These are phyloP conservation scores for Carduelis carduelis DNA, from an alignment of 2,797 vertebrate genomes.

Conservation along the genomic window DNA sequence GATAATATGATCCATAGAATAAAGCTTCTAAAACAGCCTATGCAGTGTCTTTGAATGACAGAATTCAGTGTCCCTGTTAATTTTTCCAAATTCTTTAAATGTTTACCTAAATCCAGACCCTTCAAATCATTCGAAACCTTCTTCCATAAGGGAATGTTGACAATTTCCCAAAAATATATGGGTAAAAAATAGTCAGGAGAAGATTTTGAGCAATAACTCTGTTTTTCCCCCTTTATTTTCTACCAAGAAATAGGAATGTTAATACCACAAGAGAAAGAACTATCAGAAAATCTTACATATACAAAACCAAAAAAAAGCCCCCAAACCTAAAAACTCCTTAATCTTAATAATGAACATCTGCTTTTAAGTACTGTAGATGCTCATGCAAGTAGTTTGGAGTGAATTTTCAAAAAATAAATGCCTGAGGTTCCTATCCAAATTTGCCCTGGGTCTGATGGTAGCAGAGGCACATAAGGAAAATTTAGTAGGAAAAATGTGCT, in stretches of 20 bases:
- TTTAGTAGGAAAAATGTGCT: not conserved
- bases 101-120: not conserved
- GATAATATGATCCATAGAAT: not conserved
- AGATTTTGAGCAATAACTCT: not conserved
- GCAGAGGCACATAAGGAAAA: fast-evolving
- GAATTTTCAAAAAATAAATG: not conserved
- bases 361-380: not conserved
- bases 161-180: not conserved
- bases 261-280: not conserved
- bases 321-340: not conserved
- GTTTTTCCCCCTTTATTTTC: fast-evolving
- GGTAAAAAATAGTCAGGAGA: not conserved
- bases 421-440: not conserved
- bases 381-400: not conserved
- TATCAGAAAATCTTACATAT: not conserved
- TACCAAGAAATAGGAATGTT: not conserved
- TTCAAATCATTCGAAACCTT: not conserved
- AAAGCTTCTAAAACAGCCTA: not conserved
- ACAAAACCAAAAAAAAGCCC: not conserved
- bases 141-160: not conserved
- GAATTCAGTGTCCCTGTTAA: not conserved
- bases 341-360: not conserved
- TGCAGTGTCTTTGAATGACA: too few species aligned
- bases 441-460: not conserved
- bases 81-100: not conserved